These are phyloP conservation scores for Selene dorsalis DNA, from an alignment of 2,797 vertebrate species.

Conservation along the genomic window DNA sequence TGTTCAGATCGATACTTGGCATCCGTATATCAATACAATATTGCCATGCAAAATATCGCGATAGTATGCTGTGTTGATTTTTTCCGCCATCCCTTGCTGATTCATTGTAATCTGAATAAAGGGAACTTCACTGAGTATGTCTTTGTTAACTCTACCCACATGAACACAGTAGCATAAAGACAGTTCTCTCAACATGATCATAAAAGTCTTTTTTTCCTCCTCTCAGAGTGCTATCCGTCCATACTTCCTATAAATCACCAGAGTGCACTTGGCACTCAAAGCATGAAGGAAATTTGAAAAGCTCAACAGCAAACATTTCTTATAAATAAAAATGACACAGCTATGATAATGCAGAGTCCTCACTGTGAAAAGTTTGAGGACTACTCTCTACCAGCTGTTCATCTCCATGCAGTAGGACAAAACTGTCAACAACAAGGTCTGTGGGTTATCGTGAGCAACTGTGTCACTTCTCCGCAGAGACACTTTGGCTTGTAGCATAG, in stretches of 20 bases:
- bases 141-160: constrained; percentile 53
- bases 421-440: constrained; percentile 38
- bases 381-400: constrained; percentile 31
- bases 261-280: constrained; percentile 25
- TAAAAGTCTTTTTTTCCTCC: constrained; percentile 17
- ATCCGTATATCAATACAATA: no score
- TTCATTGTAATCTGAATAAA: constrained; percentile 72
- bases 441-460: constrained; percentile 21
- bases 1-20: no score
- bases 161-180: constrained; percentile 38
- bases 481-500: neutral
- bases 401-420: constrained; percentile 17
- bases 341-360: constrained; percentile 16
- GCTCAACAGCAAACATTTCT: constrained; percentile 34
- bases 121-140: constrained; percentile 65
- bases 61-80: no score
- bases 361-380: constrained; percentile 30
- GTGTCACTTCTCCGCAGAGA: constrained; percentile 18
- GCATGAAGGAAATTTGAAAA: constrained; percentile 34
- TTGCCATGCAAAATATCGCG: no score
- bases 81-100: constrained; percentile 41
- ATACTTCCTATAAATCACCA: constrained; percentile 12
- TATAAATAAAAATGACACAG: constrained; percentile 22
- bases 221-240: constrained; percentile 1
- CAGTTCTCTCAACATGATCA: constrained; percentile 17